phyloP scores from a whole-genome alignment of 2,113 vertebrate species.

The Ellobius talpinus region DNA sequence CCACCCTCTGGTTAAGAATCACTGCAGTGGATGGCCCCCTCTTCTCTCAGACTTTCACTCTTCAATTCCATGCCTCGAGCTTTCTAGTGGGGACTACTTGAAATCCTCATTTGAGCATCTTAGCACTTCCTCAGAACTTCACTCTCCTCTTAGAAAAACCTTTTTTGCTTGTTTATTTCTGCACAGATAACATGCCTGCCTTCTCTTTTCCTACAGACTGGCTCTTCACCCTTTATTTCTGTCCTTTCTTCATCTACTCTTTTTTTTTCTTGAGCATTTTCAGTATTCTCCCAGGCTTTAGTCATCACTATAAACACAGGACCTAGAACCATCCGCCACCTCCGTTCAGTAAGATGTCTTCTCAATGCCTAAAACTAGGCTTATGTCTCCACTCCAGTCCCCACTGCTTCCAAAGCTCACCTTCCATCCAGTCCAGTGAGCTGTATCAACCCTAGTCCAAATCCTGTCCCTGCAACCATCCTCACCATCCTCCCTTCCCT shows the following conservation, averaged over 20 bases:
- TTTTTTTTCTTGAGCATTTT: no score
- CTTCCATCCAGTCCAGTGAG: neutral
- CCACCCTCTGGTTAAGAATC: neutral
- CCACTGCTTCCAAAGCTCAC: neutral
- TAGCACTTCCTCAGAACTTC: neutral
- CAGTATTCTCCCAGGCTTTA: neutral
- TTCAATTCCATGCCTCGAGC: neutral
- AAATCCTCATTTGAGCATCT: neutral
- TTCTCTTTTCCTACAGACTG: neutral
- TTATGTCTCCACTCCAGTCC: neutral
- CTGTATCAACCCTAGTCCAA: neutral
- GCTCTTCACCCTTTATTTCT: neutral
- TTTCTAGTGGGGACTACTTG: neutral
- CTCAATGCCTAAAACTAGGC: neutral
- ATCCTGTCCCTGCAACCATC: neutral
- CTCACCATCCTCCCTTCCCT: neutral
- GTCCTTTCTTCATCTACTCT: neutral
- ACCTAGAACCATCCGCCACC: neutral
- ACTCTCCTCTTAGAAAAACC: neutral
- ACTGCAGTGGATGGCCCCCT: neutral
- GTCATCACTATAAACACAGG: neutral
- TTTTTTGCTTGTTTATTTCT: accelerated
- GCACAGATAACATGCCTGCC: neutral
- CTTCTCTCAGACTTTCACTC: neutral
- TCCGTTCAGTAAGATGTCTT: neutral